Evolutionary conservation across 2,797 vertebrate species (phyloP), one percentile per base, ranked within the genome.

Genomic region (Cynodonichthys magdalenae): DNA sequence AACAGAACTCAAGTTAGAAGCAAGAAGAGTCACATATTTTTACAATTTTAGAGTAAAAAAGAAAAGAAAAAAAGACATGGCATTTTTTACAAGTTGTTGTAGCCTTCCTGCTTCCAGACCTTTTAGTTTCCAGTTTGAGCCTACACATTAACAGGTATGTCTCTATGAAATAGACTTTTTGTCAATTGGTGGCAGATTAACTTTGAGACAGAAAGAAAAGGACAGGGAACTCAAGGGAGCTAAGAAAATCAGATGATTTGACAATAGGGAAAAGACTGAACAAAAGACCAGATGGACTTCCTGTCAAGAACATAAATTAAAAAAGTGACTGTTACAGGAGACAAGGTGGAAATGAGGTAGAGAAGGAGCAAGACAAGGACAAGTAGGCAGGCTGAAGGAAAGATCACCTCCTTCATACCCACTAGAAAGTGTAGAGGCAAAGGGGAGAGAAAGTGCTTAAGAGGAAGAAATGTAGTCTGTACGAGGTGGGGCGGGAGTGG

Each of bases 261-360:
- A 79, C 82, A 80, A 74, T 59, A 62, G 52, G 74, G 69, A 71
- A 63, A 66, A 75, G 46, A 72, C 53, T 60, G 65, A 84, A 90
- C 87, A 90, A 91, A 91, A 83, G 88, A 90, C 68, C 90, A 91
- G 85, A 91, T 91, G 90, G 86, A 87, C 82, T 70, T 64, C 65
- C 64, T 74, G 77, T 81, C 66, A 75, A 58, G 50, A 64, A 64
- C 67, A 60, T 57, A 52, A 74, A 84, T 82, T 75, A 69, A 79
- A 66, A 67, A 69, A 76, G 57, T 57, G 49, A 29, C 51, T 14
- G 8, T 59, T 48, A 18, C 20, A 47, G 36, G 58, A 62, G 67
- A 59, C 19, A 53, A 48, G 29, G 59, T 34, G 19, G 39, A 53
- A 36, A 52, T 39, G 53, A 57, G 17, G 69, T 54, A 53, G 53